Percentiles rank a stretch among this genome's conserved stretches.
These are phyloP conservation scores for Charina bottae DNA, from an alignment of 2,113 vertebrate species.

Conservation along the genomic window DNA sequence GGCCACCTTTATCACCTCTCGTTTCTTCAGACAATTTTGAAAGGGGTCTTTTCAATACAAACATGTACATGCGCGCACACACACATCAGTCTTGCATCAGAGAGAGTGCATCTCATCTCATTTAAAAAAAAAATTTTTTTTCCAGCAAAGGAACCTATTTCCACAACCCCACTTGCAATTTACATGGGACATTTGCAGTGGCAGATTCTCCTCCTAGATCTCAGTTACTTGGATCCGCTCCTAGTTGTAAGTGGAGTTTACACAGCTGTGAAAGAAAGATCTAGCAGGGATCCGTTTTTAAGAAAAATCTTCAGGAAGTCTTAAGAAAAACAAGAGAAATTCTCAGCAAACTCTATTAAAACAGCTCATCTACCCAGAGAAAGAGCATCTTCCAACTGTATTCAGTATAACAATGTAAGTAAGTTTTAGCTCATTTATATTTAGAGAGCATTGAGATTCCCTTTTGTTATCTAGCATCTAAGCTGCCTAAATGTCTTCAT, in stretches of 20 bases:
- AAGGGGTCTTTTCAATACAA: conserved; percentile 46
- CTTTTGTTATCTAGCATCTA: conserved; percentile 66
- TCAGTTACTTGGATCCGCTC: conserved; percentile 62
- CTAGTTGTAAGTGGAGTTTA: conserved; percentile 65
- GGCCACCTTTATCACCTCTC: background rate
- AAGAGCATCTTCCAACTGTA: conserved; percentile 54
- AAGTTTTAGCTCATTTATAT: conserved; percentile 69
- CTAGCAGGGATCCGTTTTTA: conserved; percentile 64
- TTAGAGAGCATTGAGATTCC: conserved; percentile 63
- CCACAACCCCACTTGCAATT: conserved; percentile 61
- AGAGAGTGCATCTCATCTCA: conserved; percentile 48
- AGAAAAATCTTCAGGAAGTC: conserved; percentile 55
- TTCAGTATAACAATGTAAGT: conserved; percentile 66
- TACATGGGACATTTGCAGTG: conserved; percentile 69
- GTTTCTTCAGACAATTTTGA: conserved; percentile 36
- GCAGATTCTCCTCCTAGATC: conserved; percentile 43
- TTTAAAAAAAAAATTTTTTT: conserved; percentile 59
- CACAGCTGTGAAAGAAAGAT: conserved; percentile 72
- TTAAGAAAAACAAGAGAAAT: conserved; percentile 35
- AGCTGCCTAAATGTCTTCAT: conserved; percentile 60
- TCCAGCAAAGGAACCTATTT: conserved; percentile 56
- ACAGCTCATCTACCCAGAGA: conserved; percentile 39
- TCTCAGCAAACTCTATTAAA: conserved; percentile 61
- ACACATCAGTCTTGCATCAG: conserved; percentile 46
- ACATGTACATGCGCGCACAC: conserved; percentile 38